Evolutionary conservation across 1,140 invertebrate species (phyloP).

Genomic region (Pogonomyrmex barbatus): DNA sequence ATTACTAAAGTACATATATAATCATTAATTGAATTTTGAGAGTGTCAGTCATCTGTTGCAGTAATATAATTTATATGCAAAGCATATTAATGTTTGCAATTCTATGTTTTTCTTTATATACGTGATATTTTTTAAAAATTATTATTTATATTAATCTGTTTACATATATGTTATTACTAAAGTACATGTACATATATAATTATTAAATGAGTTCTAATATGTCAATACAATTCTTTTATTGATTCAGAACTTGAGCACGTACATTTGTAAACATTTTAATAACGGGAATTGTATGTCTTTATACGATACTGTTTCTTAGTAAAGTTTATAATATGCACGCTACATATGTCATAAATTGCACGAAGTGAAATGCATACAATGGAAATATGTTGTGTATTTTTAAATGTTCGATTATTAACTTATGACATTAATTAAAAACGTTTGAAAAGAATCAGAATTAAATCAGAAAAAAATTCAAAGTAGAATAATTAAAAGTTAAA

Average conservation of each 20-base stretch:
- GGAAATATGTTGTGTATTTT: conserved; percentile 9
- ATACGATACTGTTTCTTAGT: conserved; percentile 10
- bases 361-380: neutral
- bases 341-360: neutral
- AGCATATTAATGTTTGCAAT: neutral
- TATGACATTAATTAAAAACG: conserved; percentile 12
- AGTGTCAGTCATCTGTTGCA: too few species aligned
- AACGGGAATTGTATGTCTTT: conserved; percentile 18
- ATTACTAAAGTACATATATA: too few species aligned
- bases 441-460: neutral
- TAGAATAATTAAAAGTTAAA: neutral
- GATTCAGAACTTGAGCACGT: neutral
- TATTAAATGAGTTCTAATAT: neutral
- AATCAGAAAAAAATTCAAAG: neutral
- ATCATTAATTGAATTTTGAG: too few species aligned
- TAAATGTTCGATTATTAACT: neutral
- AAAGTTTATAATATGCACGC: neutral
- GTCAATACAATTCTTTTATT: conserved; percentile 9
- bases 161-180: neutral
- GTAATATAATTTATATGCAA: too few species aligned
- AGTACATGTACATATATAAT: neutral
- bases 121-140: neutral
- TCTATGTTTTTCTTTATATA: neutral
- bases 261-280: conserved; percentile 38
- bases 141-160: neutral